These are phyloP conservation scores for Aspiorhynchus laticeps DNA, from an alignment of 2,113 vertebrate genomes.

Conservation along the genomic window DNA sequence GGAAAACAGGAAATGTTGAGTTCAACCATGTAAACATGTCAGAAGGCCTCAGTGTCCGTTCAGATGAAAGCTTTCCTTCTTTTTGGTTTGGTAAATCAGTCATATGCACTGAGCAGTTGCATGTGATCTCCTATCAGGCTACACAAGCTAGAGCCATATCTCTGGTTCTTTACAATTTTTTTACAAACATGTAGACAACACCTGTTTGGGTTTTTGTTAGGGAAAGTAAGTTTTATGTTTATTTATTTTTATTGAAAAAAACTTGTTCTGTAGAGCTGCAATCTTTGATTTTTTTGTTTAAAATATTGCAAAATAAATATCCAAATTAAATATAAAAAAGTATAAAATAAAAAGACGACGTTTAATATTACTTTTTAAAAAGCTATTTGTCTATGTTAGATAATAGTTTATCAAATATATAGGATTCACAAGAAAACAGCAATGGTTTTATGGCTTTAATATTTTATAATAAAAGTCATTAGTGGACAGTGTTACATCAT, in stretches of 20 bases:
- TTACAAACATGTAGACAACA: not conserved
- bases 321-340: not conserved
- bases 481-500: not conserved
- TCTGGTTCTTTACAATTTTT: not conserved
- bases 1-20: slow-evolving; percentile 43
- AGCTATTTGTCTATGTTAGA: not conserved
- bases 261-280: too few species aligned
- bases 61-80: slow-evolving; percentile 14
- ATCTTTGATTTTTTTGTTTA: too few species aligned
- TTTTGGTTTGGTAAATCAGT: slow-evolving; percentile 21
- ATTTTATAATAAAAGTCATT: not conserved
- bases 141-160: not conserved
- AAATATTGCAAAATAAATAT: too few species aligned
- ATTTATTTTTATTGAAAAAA: too few species aligned
- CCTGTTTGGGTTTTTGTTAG: not conserved
- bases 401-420: not conserved
- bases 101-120: slow-evolving; percentile 29
- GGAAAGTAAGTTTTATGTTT: not conserved
- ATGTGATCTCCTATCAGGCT: slow-evolving; percentile 28
- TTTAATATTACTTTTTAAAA: not conserved
- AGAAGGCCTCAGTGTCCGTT: not conserved
- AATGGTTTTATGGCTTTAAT: not conserved
- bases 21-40: slow-evolving; percentile 33
- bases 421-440: not conserved
- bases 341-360: not conserved